Evolutionary conservation across 2,888 invertebrate species (phyloP), one percentile per base, ranked within the genome.

Genomic region (Gisinianus flammeolus): DNA sequence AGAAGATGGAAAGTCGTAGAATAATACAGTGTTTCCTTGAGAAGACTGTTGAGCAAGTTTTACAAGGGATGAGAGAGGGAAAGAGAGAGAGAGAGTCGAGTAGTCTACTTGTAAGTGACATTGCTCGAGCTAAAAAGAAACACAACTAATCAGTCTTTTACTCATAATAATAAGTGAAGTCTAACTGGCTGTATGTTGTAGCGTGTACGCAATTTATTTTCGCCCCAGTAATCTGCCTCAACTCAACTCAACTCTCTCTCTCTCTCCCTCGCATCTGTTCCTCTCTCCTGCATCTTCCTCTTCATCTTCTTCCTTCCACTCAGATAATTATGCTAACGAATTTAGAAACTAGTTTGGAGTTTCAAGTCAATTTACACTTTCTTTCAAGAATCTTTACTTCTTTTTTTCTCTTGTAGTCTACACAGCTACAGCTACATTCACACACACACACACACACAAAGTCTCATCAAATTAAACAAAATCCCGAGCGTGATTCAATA

Each of bases 261-360:
- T n/a, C n/a, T n/a, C n/a, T n/a, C n/a, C n/a, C n/a, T n/a, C 67
- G 33, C 35, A 31, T 67, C 67, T 67, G 33, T 28, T 67, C 35
- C 67, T 22, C 67, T 30, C 1, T 10, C 19, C 19, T 66, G 10
- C 24, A 6, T 67, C 33, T 72, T 56, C 30, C 30, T 72, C 72
- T 72, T 56, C 31, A 8, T 28, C 44, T 52, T 56, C 10, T 72
- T 52, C 71, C 54, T 24, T 56, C n/a, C 30, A 28, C 28, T 10
- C 54, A 28, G 52, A 70, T 52, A 70, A 70, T 70, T 70, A 70
- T 70, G 70, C 70, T 70, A 70, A 70, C 70, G 70, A 70, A 70
- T 54, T 52, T 62, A 62, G 24, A 24, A 62, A 62, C 28, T 62
- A 26, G 44, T 44, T 44, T 44, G 19, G 44, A 44, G 44, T 44